Evolutionary conservation across 2,888 invertebrate species (phyloP).

Genomic region (Kuschelorhynchus macadamiae): DNA sequence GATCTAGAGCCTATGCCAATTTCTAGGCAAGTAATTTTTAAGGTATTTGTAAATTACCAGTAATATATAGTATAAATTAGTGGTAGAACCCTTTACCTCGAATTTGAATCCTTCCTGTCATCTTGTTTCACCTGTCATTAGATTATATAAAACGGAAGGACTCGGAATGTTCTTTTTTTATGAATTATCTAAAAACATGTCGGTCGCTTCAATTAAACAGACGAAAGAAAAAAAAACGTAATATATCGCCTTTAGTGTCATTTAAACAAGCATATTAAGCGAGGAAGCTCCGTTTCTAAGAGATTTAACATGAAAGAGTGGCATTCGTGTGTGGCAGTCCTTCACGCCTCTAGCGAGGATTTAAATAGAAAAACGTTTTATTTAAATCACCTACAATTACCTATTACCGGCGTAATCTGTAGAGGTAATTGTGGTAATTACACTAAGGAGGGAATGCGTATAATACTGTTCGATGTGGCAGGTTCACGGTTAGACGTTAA

Average conservation of each 20-base stretch:
- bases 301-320: too few species aligned
- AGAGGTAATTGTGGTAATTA: conserved; percentile 44
- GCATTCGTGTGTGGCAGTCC: conserved; percentile 42
- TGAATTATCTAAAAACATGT: too few species aligned
- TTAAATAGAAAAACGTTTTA: conserved; percentile 50
- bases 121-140: too few species aligned
- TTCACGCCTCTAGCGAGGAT: conserved; percentile 30
- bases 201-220: conserved; percentile 11
- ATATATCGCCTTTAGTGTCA: conserved; percentile 25
- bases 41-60: too few species aligned
- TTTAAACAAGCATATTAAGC: conserved; percentile 7
- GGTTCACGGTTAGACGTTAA: conserved; percentile 32
- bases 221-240: conserved; percentile 5
- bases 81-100: too few species aligned
- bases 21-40: too few species aligned
- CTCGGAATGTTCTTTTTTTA: too few species aligned
- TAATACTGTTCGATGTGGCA: conserved; percentile 21
- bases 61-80: too few species aligned
- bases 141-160: too few species aligned
- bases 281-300: too few species aligned
- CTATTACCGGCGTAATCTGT: conserved; percentile 39
- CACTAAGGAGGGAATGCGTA: conserved; percentile 25
- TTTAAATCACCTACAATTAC: conserved; percentile 47
- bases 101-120: too few species aligned
- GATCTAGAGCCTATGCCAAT: too few species aligned